Evolutionary conservation across 2,113 vertebrate genomes (phyloP), one percentile per base, ranked within the genome.

Genomic region (Ophiodon elongatus): DNA sequence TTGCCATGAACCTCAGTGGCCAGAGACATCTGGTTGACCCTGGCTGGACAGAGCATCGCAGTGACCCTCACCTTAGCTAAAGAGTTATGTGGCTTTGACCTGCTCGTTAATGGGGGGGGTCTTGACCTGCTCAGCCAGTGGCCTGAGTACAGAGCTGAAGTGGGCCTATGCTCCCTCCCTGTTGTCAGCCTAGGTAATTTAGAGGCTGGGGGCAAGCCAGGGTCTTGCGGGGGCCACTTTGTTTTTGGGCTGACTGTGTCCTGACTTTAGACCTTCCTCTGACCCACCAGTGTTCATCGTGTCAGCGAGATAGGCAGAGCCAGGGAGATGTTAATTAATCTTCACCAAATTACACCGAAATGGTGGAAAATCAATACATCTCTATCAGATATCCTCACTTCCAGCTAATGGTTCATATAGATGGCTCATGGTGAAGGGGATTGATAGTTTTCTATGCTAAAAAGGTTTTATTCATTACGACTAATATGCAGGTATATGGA

Each of bases 11-110:
- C 94, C 94, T 92, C 90, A 91, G 89, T 88, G 91, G 93, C 83
- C 85, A 73, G 89, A 92, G 94, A 96, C 94, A 94, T 94, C 91
- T 84, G 85, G 81, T 85, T 95, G 93, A 96, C 94, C 95, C 92
- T 56, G 76, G 88, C 75, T 19, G 88, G 88, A 88, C 91, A 73
- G 85, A 86, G 85, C 86, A 78, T 89, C 82, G 45, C 91, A 86
- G 81, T 94, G 94, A 95, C 94, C 94, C 94, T 95, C 91, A 95
- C 95, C 94, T 95, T 93, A 93, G 82, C 86, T 90, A 92, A 95
- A 95, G 94, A 95, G 91, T 94, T 95, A 95, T 95, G 94, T 94
- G 93, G 93, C 94, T 94, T 95, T 95, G 94, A 95, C 94, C 95
- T 89, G 93, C 88, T 90, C 91, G 82, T 85, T 93, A 92, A 94